Conservation (phyloP, 2,888 invertebrate genomes). For the Diarsia mendica region DNA sequence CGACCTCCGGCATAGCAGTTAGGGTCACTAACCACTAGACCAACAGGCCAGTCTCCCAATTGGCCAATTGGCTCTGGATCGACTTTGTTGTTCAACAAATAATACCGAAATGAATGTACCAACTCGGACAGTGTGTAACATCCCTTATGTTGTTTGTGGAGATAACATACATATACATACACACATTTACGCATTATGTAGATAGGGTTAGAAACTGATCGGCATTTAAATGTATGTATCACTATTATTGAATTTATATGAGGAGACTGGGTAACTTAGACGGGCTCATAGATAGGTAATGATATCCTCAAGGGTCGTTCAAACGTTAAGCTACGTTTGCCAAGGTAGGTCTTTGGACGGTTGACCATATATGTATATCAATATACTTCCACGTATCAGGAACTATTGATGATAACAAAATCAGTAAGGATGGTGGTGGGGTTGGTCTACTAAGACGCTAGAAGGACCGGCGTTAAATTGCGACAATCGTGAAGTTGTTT, state of each 20-base stretch:
- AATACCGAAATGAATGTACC: not conserved
- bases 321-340: not conserved
- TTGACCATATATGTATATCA: not conserved
- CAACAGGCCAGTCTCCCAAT: too few relatives aligned
- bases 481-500: not conserved
- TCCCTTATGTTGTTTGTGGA: slow-evolving; percentile 15
- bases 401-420: not conserved
- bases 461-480: not conserved
- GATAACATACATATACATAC: not conserved
- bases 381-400: not conserved
- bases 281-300: not conserved
- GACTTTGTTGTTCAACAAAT: not conserved
- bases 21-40: too few relatives aligned
- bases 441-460: not conserved
- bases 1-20: too few relatives aligned
- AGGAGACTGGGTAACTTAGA: not conserved
- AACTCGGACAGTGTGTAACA: not conserved
- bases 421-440: not conserved
- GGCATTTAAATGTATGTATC: not conserved
- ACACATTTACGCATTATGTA: not conserved
- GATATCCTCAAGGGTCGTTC: not conserved
- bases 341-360: not conserved
- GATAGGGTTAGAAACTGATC: slow-evolving; percentile 9
- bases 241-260: slow-evolving; percentile 3
- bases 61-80: not conserved